Conservation (phyloP, 2,888 invertebrate species). For the Amphimallon solstitiale region DNA sequence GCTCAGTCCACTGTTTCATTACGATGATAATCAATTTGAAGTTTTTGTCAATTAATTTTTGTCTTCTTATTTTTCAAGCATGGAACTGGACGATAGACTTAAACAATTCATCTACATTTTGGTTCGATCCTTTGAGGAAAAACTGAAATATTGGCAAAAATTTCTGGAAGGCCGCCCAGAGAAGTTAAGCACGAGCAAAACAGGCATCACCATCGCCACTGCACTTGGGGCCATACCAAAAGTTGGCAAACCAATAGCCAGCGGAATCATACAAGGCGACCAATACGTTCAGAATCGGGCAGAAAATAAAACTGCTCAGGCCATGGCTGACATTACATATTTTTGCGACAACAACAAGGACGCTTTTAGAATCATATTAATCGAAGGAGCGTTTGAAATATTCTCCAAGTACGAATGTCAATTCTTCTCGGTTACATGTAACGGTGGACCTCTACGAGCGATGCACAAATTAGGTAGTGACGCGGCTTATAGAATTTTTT, state of each 20-base stretch:
- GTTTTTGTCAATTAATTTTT: not conserved
- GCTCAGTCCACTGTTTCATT: too few species aligned
- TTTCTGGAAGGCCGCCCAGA: constrained; percentile 39
- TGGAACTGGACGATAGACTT: constrained; percentile 16
- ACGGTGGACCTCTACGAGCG: constrained; percentile 40
- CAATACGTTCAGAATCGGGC: constrained; percentile 18
- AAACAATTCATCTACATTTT: constrained; percentile 41
- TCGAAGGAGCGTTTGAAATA: constrained; percentile 36
- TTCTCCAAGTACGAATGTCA: constrained; percentile 42
- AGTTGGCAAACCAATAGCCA: constrained; percentile 34
- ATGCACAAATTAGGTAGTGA: constrained; percentile 43
- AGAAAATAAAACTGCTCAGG: constrained; percentile 37
- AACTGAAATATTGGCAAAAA: constrained; percentile 36
- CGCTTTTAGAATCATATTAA: constrained; percentile 32
- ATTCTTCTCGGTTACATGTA: constrained; percentile 37
- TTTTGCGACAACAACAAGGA: constrained; percentile 35
- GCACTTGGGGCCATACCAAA: constrained; percentile 35
- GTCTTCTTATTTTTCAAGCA: constrained; percentile 10
- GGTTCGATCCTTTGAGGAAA: constrained; percentile 38
- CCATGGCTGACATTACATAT: constrained; percentile 37
- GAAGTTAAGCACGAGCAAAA: constrained; percentile 32
- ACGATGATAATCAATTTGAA: too few species aligned
- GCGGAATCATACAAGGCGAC: constrained; percentile 37
- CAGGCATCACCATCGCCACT: constrained; percentile 30
- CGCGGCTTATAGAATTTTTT: constrained; percentile 36